Conservation (phyloP, 2,888 invertebrate species). For the Dioctria rufipes region DNA sequence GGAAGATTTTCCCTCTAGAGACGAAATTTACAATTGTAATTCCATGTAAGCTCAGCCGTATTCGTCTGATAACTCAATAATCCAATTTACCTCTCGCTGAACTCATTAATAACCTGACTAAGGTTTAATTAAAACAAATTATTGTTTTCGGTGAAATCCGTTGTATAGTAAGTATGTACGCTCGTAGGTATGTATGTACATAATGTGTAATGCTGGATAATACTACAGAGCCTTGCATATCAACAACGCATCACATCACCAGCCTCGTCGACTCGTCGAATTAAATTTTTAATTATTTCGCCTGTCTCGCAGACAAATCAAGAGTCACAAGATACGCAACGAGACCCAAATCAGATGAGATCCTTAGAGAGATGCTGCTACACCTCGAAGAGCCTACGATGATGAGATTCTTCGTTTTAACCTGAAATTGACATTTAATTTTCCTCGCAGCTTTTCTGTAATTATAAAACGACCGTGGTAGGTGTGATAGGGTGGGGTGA, state of each 20-base stretch:
- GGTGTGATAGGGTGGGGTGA: too few species aligned
- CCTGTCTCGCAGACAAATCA: background rate
- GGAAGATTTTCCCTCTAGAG: too few species aligned
- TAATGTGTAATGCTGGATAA: too few species aligned
- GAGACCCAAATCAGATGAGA: slow-evolving; percentile 19
- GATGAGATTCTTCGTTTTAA: background rate
- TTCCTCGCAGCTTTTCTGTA: slow-evolving; percentile 5
- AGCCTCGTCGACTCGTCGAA: background rate
- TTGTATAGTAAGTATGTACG: too few species aligned
- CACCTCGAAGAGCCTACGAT: background rate
- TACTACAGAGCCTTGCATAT: background rate
- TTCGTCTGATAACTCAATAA: background rate
- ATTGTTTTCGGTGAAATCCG: slow-evolving; percentile 14
- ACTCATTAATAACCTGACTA: slow-evolving; percentile 6
- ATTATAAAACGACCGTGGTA: too few species aligned
- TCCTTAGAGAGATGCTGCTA: slow-evolving; percentile 5
- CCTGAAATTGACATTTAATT: slow-evolving; percentile 45
- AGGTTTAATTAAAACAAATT: slow-evolving; percentile 36
- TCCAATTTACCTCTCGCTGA: background rate
- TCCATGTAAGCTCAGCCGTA: too few species aligned
- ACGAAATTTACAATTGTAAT: too few species aligned
- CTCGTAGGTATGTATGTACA: too few species aligned
- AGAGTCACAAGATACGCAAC: background rate
- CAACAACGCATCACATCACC: background rate
- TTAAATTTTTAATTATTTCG: slow-evolving; percentile 41